phyloP scores from a whole-genome alignment of 1,140 invertebrate species.

The Cyclina sinensis region DNA sequence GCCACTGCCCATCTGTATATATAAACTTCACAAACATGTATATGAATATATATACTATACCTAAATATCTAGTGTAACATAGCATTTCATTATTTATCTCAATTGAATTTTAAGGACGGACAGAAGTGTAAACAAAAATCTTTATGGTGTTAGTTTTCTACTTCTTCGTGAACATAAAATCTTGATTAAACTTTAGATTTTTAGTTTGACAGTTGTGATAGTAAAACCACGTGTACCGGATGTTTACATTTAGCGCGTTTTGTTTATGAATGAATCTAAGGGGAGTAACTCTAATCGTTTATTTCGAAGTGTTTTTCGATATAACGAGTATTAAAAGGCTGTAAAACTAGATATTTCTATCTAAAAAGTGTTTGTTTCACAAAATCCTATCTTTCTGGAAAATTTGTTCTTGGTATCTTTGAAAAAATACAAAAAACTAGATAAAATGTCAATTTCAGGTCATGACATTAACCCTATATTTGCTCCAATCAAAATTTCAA shows the following conservation, averaged over 20 bases:
- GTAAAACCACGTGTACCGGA: constrained; percentile 68
- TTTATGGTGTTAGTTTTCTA: too few relatives aligned
- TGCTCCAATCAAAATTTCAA: constrained; percentile 53
- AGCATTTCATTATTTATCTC: too few relatives aligned
- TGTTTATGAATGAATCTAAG: constrained; percentile 67
- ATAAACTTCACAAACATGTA: too few relatives aligned
- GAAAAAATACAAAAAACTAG: constrained; percentile 18
- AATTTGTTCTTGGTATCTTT: neutral
- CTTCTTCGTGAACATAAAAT: too few relatives aligned
- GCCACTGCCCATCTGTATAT: too few relatives aligned
- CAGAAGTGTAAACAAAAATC: too few relatives aligned
- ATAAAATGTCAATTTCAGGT: constrained; percentile 59
- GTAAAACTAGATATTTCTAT: neutral
- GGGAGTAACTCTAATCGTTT: constrained; percentile 51
- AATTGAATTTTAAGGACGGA: too few relatives aligned
- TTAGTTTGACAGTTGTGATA: constrained; percentile 54
- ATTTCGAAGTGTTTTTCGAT: neutral
- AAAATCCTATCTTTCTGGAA: neutral
- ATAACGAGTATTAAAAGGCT: neutral
- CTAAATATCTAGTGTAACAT: too few relatives aligned
- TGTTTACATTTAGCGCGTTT: constrained; percentile 68
- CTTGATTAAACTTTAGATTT: neutral
- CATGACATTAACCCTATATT: constrained; percentile 42
- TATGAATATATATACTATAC: too few relatives aligned
- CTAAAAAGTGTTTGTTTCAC: neutral